phyloP scores from a whole-genome alignment of 2,113 vertebrate genomes.

The Bos taurus region ARS-UCD2.0 NC_037329.1:14138501-14139000 shows the following conservation, averaged over 20 bases:
- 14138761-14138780: constrained; percentile 5
- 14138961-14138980: neutral
- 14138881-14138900: neutral
- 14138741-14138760: neutral
- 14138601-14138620: neutral
- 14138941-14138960: neutral
- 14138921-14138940: neutral
- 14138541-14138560: neutral
- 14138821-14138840: neutral
- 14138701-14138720: neutral
- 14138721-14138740: neutral
- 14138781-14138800: neutral
- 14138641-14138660: neutral
- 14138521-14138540: neutral
- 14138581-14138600: neutral
- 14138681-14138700: neutral
- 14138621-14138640: neutral
- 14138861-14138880: neutral
- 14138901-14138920: neutral
- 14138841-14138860: neutral
- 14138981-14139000: neutral
- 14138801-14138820: neutral
- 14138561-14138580: neutral
- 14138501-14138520: neutral
- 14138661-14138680: constrained; percentile 1